A percentile compares a stretch with the other conserved stretches of the same genome.
These are phyloP conservation scores for Corythornis leucogaster DNA, from an alignment of 2,797 vertebrate genomes.

Conservation along the genomic window DNA sequence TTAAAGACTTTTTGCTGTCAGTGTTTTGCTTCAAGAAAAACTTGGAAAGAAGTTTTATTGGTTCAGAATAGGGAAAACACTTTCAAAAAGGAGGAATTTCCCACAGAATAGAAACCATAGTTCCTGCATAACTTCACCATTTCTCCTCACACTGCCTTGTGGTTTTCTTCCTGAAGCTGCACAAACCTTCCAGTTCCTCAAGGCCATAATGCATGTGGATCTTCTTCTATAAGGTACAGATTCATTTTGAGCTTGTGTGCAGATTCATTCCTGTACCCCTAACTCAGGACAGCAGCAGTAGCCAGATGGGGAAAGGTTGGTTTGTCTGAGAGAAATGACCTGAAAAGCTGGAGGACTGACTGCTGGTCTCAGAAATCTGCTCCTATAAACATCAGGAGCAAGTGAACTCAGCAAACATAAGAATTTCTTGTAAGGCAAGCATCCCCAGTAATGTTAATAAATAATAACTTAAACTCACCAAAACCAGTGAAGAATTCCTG, in stretches of 20 bases:
- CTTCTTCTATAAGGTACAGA: not conserved
- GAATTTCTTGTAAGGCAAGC: conserved; percentile 30
- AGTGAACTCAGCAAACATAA: conserved; percentile 32
- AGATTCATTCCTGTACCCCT: not conserved
- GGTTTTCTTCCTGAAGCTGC: not conserved
- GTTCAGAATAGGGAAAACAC: not conserved
- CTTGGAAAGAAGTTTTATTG: not conserved
- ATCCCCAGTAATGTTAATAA: not conserved
- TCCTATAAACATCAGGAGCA: conserved; percentile 28
- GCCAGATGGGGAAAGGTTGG: conserved; percentile 1
- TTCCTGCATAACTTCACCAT: not conserved
- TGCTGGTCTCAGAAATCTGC: conserved; percentile 49
- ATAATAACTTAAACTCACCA: not conserved
- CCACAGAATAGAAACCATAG: not conserved
- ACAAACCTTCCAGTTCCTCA: not conserved
- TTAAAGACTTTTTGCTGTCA: not conserved
- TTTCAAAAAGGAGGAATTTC: not conserved
- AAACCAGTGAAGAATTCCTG: not conserved
- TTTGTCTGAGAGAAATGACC: conserved; percentile 41
- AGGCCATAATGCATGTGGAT: not conserved
- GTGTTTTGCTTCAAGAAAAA: not conserved
- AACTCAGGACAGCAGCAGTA: not conserved
- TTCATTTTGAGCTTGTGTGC: not conserved
- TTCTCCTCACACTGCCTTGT: not conserved
- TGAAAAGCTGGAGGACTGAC: conserved; percentile 11